Conservation (phyloP, 2,888 invertebrate genomes). For the Noctua pronuba region DNA sequence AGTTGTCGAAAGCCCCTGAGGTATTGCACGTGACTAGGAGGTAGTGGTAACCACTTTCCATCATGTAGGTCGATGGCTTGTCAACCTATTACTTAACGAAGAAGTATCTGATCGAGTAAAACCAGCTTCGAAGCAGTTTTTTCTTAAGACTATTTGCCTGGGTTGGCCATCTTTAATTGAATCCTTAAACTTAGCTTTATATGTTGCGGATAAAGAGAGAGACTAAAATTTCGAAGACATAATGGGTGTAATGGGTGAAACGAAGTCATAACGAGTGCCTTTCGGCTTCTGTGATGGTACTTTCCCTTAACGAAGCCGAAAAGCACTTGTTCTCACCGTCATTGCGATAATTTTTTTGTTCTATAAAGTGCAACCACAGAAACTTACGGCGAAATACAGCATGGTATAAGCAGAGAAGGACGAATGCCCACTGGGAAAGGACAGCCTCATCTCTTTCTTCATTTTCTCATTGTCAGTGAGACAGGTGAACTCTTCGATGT, state of each 20-base stretch:
- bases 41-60: constrained; percentile 25
- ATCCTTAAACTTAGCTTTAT: background rate
- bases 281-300: no score
- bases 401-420: constrained; percentile 97
- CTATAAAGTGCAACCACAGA: no score
- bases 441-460: constrained; percentile 94
- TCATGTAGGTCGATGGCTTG: background rate
- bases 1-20: background rate
- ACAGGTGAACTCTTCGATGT: constrained; percentile 94
- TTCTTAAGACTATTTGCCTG: background rate
- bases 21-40: constrained; percentile 3
- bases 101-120: background rate
- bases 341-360: no score
- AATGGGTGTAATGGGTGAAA: no score
- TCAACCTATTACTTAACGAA: constrained; percentile 7
- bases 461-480: constrained; percentile 86
- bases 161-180: background rate
- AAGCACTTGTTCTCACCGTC: no score
- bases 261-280: no score
- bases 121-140: background rate
- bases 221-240: no score
- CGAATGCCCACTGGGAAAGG: constrained; percentile 98
- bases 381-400: constrained; percentile 95
- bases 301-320: no score
- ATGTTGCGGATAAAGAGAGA: no score